Evolutionary conservation across 2,888 invertebrate genomes (phyloP), one percentile per base, ranked within the genome.

Genomic region (Lasiommata megera): DNA sequence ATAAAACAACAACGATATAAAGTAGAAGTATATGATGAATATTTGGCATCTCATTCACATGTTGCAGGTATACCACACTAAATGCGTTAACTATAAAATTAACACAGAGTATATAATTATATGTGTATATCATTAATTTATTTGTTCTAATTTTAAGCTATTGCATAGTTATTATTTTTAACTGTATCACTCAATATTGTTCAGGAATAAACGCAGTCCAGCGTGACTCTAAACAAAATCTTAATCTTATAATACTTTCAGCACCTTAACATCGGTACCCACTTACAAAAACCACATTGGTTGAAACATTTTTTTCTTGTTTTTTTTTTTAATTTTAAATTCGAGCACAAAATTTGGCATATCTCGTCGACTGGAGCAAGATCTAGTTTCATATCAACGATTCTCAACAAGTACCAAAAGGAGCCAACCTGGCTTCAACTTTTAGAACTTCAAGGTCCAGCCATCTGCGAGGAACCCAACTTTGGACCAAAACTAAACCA

Each of bases 31-130:
- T 59, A 71, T 66, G 72, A 76, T 77, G 80, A 80, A 80, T 88
- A 88, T 90, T 90, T 89, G 88, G 90, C 84, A 85, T 88, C 79
- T 82, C 74, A 83, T 84, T 86, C 81, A 85, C 85, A 82, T 76
- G 71, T 69, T 69, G 66, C 72, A 34, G 34, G 34, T 34, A 73
- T 69, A 77, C 71, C 71, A 76, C 77, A 77, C 72, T 76, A 76
- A 73, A 75, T 77, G 76, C 71, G 69, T 71, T 77, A 76, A 77
- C 71, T 55, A 64, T 61, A 12, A 58, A 65, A 72, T 76, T 73
- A 76, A 76, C 72, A 73, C 71, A 67, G 67, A 74, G 74, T 76
- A 72, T 73, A 75, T n/a, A n/a, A n/a, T n/a, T n/a, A n/a, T 69
- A 46, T 69, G 65, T 65, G 68, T 67, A 68, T 31, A 38, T 43